These are phyloP conservation scores for Anguilla marmorata DNA, from an alignment of 2,797 vertebrate genomes.

Conservation along the genomic window DNA sequence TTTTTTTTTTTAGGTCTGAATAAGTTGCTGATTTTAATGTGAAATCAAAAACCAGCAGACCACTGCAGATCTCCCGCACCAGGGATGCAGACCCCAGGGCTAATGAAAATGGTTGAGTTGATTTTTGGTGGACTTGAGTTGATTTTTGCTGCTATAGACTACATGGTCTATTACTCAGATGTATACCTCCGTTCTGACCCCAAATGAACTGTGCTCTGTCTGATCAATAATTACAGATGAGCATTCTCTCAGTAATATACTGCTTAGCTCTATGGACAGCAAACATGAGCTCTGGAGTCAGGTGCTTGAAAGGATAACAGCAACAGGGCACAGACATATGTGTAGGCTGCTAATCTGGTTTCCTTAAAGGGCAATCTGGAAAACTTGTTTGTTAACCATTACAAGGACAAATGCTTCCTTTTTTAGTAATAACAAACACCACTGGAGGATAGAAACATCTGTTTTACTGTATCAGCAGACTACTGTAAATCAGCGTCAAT, in stretches of 20 bases:
- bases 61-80: too few species aligned
- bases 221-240: neutral
- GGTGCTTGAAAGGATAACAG: neutral
- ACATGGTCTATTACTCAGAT: neutral
- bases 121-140: neutral
- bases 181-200: neutral
- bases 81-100: neutral
- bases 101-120: neutral
- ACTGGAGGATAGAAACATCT: neutral
- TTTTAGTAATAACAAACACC: neutral
- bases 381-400: neutral
- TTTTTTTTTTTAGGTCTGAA: too few species aligned
- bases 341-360: conserved; percentile 7
- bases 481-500: neutral
- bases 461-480: neutral
- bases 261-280: neutral
- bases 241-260: neutral
- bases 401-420: neutral
- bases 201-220: neutral
- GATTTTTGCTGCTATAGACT: neutral
- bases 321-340: neutral
- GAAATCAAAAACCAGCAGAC: too few species aligned
- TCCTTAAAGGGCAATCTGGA: neutral
- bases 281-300: neutral
- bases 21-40: too few species aligned